Conservation (phyloP, 2,888 invertebrate genomes). For the Anthrax anthrax region DNA sequence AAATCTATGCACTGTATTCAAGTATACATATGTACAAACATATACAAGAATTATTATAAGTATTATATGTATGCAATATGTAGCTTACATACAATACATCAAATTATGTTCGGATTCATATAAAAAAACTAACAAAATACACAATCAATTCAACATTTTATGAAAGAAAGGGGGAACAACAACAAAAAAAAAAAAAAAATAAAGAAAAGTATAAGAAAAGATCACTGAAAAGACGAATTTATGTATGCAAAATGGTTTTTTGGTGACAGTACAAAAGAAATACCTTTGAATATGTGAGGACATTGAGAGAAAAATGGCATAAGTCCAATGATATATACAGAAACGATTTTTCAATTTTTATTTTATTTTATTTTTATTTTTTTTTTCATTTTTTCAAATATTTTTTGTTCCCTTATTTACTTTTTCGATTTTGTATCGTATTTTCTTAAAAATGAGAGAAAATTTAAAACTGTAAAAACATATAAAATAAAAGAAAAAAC, state of each 20-base stretch:
- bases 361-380: neutral
- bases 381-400: neutral
- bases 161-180: neutral
- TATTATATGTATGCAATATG: no score
- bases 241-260: conserved; percentile 30
- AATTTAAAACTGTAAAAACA: neutral
- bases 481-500: neutral
- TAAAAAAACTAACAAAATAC: no score
- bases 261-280: conserved; percentile 19
- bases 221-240: conserved; percentile 24
- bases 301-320: conserved; percentile 6
- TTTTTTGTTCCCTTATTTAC: neutral
- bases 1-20: no score
- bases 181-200: neutral
- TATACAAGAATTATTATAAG: no score
- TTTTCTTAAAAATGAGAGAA: neutral
- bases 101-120: no score
- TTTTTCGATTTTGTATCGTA: neutral
- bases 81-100: no score
- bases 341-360: neutral
- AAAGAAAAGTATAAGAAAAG: neutral
- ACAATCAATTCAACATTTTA: no score
- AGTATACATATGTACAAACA: no score
- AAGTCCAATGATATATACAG: conserved; percentile 1
- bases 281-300: conserved; percentile 11